Evolutionary conservation across 2,797 vertebrate species (phyloP).

Genomic region (Dipus sagitta): DNA sequence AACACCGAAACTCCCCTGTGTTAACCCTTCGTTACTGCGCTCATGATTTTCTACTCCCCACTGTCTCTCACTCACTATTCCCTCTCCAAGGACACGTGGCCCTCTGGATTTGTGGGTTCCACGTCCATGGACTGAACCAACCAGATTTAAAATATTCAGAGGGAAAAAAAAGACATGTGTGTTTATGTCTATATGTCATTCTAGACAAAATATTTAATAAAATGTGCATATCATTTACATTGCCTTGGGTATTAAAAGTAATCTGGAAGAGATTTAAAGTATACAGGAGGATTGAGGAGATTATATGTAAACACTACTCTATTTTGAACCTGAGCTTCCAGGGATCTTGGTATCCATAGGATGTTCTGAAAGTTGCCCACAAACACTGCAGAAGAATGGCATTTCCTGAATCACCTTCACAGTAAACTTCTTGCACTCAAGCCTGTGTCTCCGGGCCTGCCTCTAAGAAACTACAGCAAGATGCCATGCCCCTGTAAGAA

Average conservation of each 20-base stretch:
- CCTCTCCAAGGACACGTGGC: background rate
- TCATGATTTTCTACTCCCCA: background rate
- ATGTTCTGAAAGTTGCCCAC: background rate
- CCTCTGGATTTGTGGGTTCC: background rate
- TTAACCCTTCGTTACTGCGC: no score
- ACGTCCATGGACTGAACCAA: background rate
- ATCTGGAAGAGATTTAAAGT: background rate
- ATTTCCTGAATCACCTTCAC: slow-evolving; percentile 10
- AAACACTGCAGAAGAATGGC: background rate
- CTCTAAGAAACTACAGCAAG: background rate
- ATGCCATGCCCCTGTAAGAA: background rate
- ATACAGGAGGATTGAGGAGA: background rate
- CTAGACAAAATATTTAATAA: background rate
- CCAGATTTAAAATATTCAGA: background rate
- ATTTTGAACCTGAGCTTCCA: background rate
- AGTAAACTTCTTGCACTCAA: background rate
- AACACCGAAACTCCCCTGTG: background rate
- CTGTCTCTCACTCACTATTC: background rate
- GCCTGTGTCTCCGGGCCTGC: background rate
- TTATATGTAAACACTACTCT: background rate
- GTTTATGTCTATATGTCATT: background rate
- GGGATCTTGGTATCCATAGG: background rate
- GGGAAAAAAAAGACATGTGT: no score
- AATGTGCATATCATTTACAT: background rate
- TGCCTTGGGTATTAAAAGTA: background rate